These are phyloP conservation scores for Polyommatus icarus DNA, from an alignment of 2,888 invertebrate species.

Conservation along the genomic window DNA sequence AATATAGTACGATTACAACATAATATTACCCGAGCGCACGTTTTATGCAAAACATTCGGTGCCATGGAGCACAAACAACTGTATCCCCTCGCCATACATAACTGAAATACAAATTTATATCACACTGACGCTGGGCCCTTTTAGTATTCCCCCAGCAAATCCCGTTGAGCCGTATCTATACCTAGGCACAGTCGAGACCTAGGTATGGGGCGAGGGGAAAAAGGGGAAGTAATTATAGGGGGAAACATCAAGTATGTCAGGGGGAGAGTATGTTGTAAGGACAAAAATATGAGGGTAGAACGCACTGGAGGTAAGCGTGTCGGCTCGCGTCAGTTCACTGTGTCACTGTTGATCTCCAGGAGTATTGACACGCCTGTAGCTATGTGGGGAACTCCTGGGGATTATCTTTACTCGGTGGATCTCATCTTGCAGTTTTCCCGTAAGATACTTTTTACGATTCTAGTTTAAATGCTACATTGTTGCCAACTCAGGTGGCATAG, in stretches of 20 bases:
- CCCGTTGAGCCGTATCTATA: slow-evolving; percentile 63
- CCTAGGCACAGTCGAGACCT: slow-evolving; percentile 60
- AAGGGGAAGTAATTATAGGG: slow-evolving; percentile 71
- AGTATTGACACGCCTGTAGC: slow-evolving; percentile 18
- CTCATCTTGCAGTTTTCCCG: background rate
- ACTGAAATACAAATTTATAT: slow-evolving; percentile 60
- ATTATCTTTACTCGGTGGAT: background rate
- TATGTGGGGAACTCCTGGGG: background rate
- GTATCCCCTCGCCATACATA: slow-evolving; percentile 50
- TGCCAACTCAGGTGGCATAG: background rate
- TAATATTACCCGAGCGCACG: slow-evolving; percentile 35
- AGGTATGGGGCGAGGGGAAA: slow-evolving; percentile 58
- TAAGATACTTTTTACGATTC: background rate
- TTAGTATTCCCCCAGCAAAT: slow-evolving; percentile 74
- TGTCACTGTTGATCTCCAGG: slow-evolving; percentile 75
- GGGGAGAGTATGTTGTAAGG: slow-evolving; percentile 75
- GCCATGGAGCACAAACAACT: slow-evolving; percentile 55
- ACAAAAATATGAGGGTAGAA: slow-evolving; percentile 73
- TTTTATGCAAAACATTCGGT: slow-evolving; percentile 49
- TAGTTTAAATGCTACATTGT: background rate
- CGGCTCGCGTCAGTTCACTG: slow-evolving; percentile 75
- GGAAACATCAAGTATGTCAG: slow-evolving; percentile 78
- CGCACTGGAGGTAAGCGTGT: slow-evolving; percentile 74
- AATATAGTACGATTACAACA: slow-evolving; percentile 34
- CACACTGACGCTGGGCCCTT: slow-evolving; percentile 66